Evolutionary conservation across 2,797 vertebrate species (phyloP).

Genomic region (Rachycentron canadum): DNA sequence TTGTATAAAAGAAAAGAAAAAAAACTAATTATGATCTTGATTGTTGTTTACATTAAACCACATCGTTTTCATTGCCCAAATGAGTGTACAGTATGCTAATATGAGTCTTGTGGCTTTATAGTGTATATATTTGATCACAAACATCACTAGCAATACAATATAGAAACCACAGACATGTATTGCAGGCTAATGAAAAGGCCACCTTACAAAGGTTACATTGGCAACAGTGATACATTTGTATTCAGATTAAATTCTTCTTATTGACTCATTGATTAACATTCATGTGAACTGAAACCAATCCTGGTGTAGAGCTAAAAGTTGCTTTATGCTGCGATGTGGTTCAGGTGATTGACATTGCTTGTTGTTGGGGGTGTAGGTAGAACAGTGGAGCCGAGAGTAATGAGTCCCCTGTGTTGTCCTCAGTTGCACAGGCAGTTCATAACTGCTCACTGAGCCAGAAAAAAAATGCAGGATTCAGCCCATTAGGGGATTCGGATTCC

Average conservation of each 20-base stretch:
- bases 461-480: conserved; percentile 54
- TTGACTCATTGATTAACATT: neutral
- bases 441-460: conserved; percentile 69
- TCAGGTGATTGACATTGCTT: conserved; percentile 22
- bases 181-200: neutral
- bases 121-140: neutral
- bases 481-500: conserved; percentile 73
- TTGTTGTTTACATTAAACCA: neutral
- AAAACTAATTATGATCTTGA: no score
- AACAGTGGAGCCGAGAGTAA: conserved; percentile 53
- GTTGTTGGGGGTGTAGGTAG: conserved; percentile 29
- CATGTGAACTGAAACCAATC: neutral
- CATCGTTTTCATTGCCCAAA: neutral
- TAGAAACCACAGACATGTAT: neutral
- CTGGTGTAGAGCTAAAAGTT: neutral
- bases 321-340: conserved; percentile 17
- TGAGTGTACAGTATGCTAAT: neutral
- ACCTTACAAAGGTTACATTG: no score
- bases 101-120: neutral
- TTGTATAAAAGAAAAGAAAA: no score
- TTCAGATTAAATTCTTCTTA: neutral
- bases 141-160: neutral
- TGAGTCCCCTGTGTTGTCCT: conserved; percentile 59
- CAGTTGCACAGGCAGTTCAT: conserved; percentile 56
- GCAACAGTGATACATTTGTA: neutral